Evolutionary conservation across 2,888 invertebrate genomes (phyloP), one percentile per base, ranked within the genome.

Genomic region (Caenorhabditis auriculariae): DNA sequence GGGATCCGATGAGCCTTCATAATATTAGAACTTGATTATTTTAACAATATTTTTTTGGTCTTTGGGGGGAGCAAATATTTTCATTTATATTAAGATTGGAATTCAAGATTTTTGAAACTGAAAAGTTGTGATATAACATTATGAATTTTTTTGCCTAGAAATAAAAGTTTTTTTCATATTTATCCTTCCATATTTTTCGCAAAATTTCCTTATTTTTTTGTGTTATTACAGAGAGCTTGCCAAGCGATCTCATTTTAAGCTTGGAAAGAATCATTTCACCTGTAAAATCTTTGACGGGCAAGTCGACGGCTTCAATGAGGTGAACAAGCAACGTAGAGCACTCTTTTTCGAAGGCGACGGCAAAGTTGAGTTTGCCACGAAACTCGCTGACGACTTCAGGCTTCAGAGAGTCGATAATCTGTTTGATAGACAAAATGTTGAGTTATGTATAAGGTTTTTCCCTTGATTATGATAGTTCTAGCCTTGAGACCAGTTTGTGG

Each of bases 291-390:
- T 70, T 70, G 19, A 76, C 69, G 0, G 79, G 78, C 7, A 79
- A 65, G 24, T 79, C 78, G 23, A 79, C 72, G 6, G 78, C 79
- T 50, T 79, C 76, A 44, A 79, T 45, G 6, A 79, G 53, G 55
- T 73, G 59, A 5, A 79, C 63, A 46, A 72, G 69, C 28, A 79
- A 59, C 3, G 75, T 76, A 6, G 66, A 63, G 44, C 59, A 62
- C 32, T 78, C 77, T 29, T 63, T 65, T 28, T 77, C 75, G 50
- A 68, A 78, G n/a, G 65, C 59, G 23, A 78, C 39, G 6, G 76
- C 70, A 53, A 78, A 78, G 60, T 78, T 78, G 28, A 78, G 52
- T n/a, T 69, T 63, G 7, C 78, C 78, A n/a, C 76, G 65, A 46
- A 65, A 70, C 54, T 78, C 78, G 28, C 64, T 59, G 27, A 77